Evolutionary conservation across 2,888 invertebrate species (phyloP), one percentile per base, ranked within the genome.

Genomic region (Epicampocera succincta): DNA sequence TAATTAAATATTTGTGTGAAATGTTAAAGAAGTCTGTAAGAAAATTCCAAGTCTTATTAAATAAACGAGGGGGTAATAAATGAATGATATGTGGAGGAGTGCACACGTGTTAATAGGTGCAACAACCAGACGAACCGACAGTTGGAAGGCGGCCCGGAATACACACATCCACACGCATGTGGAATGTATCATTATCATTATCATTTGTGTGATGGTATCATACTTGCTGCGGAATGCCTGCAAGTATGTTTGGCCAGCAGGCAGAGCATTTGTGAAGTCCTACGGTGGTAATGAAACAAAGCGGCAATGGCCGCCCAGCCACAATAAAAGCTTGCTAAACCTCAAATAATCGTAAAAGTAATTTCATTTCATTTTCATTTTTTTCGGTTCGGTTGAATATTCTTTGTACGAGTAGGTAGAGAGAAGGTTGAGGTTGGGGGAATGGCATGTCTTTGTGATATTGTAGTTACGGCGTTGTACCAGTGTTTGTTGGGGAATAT

Each of bases 331-430:
- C 69, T 73, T 82, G 60, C 56, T 77, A 77, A 85, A 85, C 86
- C 87, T 87, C 89, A 90, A 89, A 90, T 90, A 89, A 89, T 89
- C 90, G 88, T 89, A 88, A 90, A 89, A 89, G 85, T 83, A 80
- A 84, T 84, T 84, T 80, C 69, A 79, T 84, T 87, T 87, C 52
- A 76, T 68, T 54, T 68, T 5, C 17, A 42, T 40, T 66, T 48
- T 68, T 54, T 68, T 5, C 17, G 29, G 25, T 66, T 48, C 15
- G 42, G n/a, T 52, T 52, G 25, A 38, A 40, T 65, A 40, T 68
- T 60, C 29, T 75, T 13, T 12, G 25, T 15, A 63, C 29, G 42
- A 48, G 50, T 58, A 50, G 17, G n/a, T 46, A 46, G 13, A 15
- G 11, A 63, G 60, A 56, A 48, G 29, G 46, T 60, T n/a, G 4